phyloP scores from a whole-genome alignment of 1,140 invertebrate genomes.

The Drosophila leontia region DNA sequence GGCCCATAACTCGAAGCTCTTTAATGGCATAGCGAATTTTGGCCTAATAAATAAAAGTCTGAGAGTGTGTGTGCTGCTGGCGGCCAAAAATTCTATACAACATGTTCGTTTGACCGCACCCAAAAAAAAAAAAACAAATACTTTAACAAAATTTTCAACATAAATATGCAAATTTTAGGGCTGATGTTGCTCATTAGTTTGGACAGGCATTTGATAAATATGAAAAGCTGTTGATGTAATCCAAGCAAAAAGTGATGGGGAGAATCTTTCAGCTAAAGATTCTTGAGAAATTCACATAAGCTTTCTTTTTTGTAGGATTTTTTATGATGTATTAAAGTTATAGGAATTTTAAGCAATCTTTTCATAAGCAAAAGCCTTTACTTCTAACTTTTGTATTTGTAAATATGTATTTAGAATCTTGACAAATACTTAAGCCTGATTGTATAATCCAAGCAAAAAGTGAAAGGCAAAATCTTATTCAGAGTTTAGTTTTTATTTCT shows the following conservation, averaged over 20 bases:
- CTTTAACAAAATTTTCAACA: constrained; percentile 11
- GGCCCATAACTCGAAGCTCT: constrained; percentile 31
- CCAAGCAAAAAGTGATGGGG: constrained; percentile 1
- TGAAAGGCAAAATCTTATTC: neutral
- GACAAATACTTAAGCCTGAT: neutral
- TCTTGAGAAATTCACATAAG: neutral
- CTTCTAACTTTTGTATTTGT: neutral
- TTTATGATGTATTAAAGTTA: too few species aligned
- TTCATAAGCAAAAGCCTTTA: neutral
- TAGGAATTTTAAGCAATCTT: neutral
- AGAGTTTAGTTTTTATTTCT: neutral
- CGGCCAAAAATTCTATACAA: constrained; percentile 25
- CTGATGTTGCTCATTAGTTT: constrained; percentile 10
- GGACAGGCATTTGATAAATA: constrained; percentile 3
- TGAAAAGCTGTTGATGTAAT: constrained; percentile 1
- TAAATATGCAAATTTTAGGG: constrained; percentile 37
- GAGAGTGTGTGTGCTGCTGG: constrained; percentile 2
- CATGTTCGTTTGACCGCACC: constrained; percentile 13
- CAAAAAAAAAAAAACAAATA: neutral
- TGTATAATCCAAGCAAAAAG: neutral
- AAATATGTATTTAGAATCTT: constrained; percentile 2
- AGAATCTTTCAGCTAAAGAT: neutral
- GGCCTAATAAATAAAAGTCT: constrained; percentile 20
- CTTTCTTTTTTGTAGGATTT: neutral
- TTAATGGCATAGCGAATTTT: constrained; percentile 25